Evolutionary conservation across 2,113 vertebrate species (phyloP).

Genomic region (Hiodon alosoides): DNA sequence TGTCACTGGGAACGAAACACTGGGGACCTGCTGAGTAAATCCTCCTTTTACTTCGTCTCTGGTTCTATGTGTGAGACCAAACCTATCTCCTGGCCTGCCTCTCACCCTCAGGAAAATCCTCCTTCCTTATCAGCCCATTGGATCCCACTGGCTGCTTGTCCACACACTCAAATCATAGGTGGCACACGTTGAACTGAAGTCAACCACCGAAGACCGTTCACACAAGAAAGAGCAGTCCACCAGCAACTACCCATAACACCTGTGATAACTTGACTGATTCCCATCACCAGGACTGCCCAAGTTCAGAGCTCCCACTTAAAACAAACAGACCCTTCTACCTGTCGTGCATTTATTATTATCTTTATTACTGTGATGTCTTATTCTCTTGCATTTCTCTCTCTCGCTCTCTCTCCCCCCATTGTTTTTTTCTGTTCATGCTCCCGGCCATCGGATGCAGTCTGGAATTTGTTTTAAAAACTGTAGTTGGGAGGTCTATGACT

Average conservation of each 20-base stretch:
- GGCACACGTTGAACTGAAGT: not conserved
- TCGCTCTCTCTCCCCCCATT: conserved; percentile 10
- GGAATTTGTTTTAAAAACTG: conserved; percentile 43
- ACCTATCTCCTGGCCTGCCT: too few relatives aligned
- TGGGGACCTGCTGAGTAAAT: not conserved
- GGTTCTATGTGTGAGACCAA: too few relatives aligned
- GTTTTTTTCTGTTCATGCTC: not conserved
- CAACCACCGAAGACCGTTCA: too few relatives aligned
- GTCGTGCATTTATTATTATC: conserved; percentile 57
- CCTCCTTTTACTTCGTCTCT: too few relatives aligned
- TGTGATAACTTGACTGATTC: conserved; percentile 15
- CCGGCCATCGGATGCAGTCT: conserved; percentile 47
- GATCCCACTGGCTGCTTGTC: too few relatives aligned
- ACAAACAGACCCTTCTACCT: conserved; percentile 52
- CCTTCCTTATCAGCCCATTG: too few relatives aligned
- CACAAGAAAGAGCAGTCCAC: not conserved
- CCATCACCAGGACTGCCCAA: conserved; percentile 13
- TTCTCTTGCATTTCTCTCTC: conserved; percentile 22
- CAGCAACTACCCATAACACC: not conserved
- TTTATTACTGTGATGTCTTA: conserved; percentile 41
- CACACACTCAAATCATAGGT: not conserved
- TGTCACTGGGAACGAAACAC: not conserved
- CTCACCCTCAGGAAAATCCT: too few relatives aligned
- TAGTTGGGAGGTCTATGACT: not conserved
- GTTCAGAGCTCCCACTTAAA: conserved; percentile 41